These are phyloP conservation scores for Tipula confusa DNA, from an alignment of 2,888 invertebrate species.

Conservation along the genomic window DNA sequence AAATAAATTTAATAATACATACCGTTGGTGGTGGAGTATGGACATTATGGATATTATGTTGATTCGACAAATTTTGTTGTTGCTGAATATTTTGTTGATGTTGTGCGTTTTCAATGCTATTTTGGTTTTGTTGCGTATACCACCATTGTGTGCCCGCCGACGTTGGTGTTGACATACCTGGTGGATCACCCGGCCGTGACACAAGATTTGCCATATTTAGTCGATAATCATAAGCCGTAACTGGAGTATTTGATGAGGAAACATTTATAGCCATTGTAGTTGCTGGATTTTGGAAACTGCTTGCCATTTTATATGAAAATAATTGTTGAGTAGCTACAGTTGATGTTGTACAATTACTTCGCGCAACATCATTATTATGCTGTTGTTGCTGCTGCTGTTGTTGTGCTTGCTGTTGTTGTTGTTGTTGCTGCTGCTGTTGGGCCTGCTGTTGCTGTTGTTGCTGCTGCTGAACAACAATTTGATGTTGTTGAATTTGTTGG, in stretches of 20 bases:
- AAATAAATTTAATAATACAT: constrained; percentile 34
- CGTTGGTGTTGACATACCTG: constrained; percentile 42
- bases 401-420: constrained; percentile 50
- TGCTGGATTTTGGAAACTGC: constrained; percentile 70
- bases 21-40: constrained; percentile 50
- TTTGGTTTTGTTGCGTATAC: constrained; percentile 58
- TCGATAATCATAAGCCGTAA: constrained; percentile 68
- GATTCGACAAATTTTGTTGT: constrained; percentile 48
- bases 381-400: constrained; percentile 50
- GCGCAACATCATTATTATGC: constrained; percentile 52
- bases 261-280: constrained; percentile 62
- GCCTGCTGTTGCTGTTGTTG: constrained; percentile 42
- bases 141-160: constrained; percentile 63
- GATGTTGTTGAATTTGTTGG: constrained; percentile 41
- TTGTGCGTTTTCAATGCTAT: constrained; percentile 57
- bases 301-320: constrained; percentile 82
- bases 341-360: constrained; percentile 57
- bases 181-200: constrained; percentile 36
- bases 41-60: constrained; percentile 44
- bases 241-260: constrained; percentile 59
- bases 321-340: constrained; percentile 65
- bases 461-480: constrained; percentile 38
- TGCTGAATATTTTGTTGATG: constrained; percentile 55
- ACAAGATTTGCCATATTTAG: constrained; percentile 56
- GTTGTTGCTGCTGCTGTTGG: constrained; percentile 52